Base-by-base conservation (phyloP, 2,888 invertebrate genomes). In the Chromoteleia sp. region DNA sequence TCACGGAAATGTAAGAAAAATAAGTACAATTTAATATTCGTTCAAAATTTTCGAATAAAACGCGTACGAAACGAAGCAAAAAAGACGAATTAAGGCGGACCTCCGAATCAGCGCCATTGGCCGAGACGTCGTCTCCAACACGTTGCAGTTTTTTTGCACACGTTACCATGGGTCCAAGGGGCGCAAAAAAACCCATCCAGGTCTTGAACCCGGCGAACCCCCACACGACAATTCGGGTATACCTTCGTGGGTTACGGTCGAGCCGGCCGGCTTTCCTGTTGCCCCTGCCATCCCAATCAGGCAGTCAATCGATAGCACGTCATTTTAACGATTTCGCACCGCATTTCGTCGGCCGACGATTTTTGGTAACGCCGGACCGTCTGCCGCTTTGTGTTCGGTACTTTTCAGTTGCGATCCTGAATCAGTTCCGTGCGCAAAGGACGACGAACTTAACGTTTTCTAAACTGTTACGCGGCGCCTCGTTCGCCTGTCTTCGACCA, bases 191-290 rank as follows among this genome's bases (percentile, higher is more conserved):
- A 14, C 19, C 8, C 8, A 8, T 8, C 33, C 10, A 8, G 33
- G 10, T 1, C 10, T 3, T 8, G 8, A 6, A 2, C 19, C 21
- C 1, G 21, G 45, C 33, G 15, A 30, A 33, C 10, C 33, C 17
- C 19, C 19, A 6, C n/a, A n/a, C 41, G 6, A 74, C 63, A 74
- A 88, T 85, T 85, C 61, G 81, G 84, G 87, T 93, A 93, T 95
- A 96, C 96, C 95, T 96, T 95, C 93, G 95, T 95, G 93, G 96
- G 96, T 94, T 95, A 96, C 93, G 95, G 96, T 95, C 96, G 94
- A 93, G 95, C 94, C 94, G 96, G 96, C 96, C 96, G 96, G 93
- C 95, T 96, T 95, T n/a, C n/a, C 88, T 89, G 88, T 89, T 85
- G 85, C 86, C 88, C 86, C 88, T 84, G 84, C 82, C 88, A 88